Base-by-base conservation (phyloP, 2,888 invertebrate species). In the Dinocampus coccinellae region DNA sequence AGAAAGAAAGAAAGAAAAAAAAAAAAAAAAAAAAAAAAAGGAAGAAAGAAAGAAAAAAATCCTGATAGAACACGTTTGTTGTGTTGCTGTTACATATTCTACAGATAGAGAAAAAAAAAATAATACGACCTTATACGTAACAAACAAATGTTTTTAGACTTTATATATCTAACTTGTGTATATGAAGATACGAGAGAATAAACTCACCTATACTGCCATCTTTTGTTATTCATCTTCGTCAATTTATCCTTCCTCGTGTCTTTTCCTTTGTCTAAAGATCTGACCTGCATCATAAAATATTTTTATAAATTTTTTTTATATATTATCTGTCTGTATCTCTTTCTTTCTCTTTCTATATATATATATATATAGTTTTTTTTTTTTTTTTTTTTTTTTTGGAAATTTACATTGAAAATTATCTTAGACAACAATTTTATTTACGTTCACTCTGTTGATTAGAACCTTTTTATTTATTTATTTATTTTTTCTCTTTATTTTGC, bases 121-220 rank as follows among this genome's bases (percentile, higher is more conserved):
- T n/a, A n/a, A n/a, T n/a, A n/a, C n/a, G 72, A 64, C 76, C 77
- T 76, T 76, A 76, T 77, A 74, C 65, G 74, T 73, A 58, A 24
- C 61, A 34, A 57, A 10, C 36, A 16, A n/a, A n/a, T 34, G 36
- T 9, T 34, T 22, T 16, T 10, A 20, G 60, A 33, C 34, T 20
- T n/a, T 16, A 47, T 47, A n/a, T 47, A 20, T 42, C 13, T 3
- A n/a, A n/a, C 13, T 39, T 3, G 13, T n/a, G 39, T 39, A 39
- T 39, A 39, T n/a, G n/a, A n/a, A 13, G 39, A 39, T n/a, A 39
- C 39, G 20, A 16, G 47, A 47, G n/a, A 47, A 47, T 7, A 7
- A 47, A 47, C 47, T 7, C 20, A 7, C 47, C 16, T 47, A 47
- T 47, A 16, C 47, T 16, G 16, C 47, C 47, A 47, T 47, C 47